Base-by-base conservation (phyloP, 2,113 vertebrate genomes). In the Hyperoodon ampullatus region DNA sequence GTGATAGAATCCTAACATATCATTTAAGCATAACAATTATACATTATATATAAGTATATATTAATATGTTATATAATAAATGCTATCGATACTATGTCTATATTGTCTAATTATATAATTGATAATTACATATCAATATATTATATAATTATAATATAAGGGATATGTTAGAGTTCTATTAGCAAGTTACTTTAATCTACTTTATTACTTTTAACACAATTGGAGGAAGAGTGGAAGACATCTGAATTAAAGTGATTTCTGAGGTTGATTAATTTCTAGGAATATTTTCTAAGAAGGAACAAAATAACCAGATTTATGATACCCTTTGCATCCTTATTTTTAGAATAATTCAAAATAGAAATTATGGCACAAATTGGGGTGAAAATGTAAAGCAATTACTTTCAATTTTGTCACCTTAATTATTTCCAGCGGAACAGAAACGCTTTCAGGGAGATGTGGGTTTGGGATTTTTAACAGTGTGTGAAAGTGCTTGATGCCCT, bases 281-380 rank as follows among this genome's bases (percentile, higher is more conserved):
- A 86, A 42, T 81, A 90, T 83, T 88, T 92, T 78, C 58, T 66
- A 87, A 47, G 60, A 90, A 50, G 60, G 16, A 58, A 78, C 21
- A 90, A 93, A 86, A 90, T 60, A 87, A 70, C 18, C 26, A 88
- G 30, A 53, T 75, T 70, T 95, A 63, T 68, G 42, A 84, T 83
- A n/a, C 8, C 23, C 16, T 82, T 87, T 75, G 16, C n/a, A 71
- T 28, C 8, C 44, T 77, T 68, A 61, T 58, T 88, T 92, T 90
- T 75, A 96, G 65, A 92, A 66, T 80, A 70, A 85, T 55, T 90
- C 28, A 72, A 72, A 94, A 71, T 84, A 95, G 75, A 96, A 92
- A 92, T 58, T 42, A 28, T 63, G 33, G 10, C 26, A 42, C 23
- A 94, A 88, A 87, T 12, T 81, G 55, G 82, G 28, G 65, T 85